A percentile compares a stretch with the other conserved stretches of the same genome.
These are phyloP conservation scores for Azorinus chamasolen DNA, from an alignment of 2,888 invertebrate genomes.

Conservation along the genomic window DNA sequence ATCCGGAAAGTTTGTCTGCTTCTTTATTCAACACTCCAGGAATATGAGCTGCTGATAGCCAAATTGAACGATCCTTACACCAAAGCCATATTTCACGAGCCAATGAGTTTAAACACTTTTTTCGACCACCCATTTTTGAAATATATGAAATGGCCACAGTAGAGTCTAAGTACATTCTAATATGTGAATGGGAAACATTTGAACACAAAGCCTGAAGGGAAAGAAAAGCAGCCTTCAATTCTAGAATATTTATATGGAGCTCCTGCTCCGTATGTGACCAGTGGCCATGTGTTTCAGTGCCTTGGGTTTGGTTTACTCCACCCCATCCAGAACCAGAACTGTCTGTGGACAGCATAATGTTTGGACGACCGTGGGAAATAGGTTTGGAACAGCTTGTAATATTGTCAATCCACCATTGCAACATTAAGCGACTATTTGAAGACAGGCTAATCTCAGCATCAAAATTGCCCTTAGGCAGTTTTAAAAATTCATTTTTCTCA, in stretches of 20 bases:
- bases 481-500: slow-evolving; percentile 23
- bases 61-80: slow-evolving; percentile 34
- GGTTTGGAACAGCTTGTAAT: slow-evolving; percentile 19
- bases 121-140: slow-evolving; percentile 33
- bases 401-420: slow-evolving; percentile 52
- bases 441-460: slow-evolving; percentile 13
- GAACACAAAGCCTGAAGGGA: slow-evolving; percentile 5
- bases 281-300: slow-evolving; percentile 1
- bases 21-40: slow-evolving; percentile 35
- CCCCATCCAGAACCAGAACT: slow-evolving; percentile 24
- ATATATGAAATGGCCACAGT: slow-evolving; percentile 45
- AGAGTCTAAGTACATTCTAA: slow-evolving; percentile 37
- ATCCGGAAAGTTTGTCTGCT: slow-evolving; percentile 37
- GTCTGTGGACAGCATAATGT: slow-evolving; percentile 21
- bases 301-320: slow-evolving; percentile 3
- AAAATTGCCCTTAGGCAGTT: slow-evolving; percentile 42
- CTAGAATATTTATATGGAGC: slow-evolving; percentile 24
- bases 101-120: slow-evolving; percentile 30
- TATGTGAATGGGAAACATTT: slow-evolving; percentile 17
- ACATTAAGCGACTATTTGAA: slow-evolving; percentile 4
- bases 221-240: slow-evolving; percentile 29
- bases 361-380: slow-evolving; percentile 4
- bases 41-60: slow-evolving; percentile 43
- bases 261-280: no score
- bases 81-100: slow-evolving; percentile 42